A percentile compares a stretch with the other conserved stretches of the same genome.
phyloP scores from a whole-genome alignment of 2,888 invertebrate species.

The Anorthoa munda region DNA sequence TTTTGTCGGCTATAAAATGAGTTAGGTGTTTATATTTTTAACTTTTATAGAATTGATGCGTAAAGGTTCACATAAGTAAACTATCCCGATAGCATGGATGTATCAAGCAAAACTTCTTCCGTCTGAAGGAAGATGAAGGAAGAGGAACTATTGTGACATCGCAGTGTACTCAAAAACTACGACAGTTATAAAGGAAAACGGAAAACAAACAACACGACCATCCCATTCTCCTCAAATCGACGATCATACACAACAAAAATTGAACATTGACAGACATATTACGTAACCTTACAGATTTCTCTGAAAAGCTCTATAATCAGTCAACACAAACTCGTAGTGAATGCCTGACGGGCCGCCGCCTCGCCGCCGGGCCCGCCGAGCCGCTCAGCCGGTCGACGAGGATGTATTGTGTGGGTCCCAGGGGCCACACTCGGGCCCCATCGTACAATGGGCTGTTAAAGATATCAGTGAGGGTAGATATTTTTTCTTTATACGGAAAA shows the following conservation, averaged over 20 bases:
- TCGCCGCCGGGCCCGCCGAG: conserved; percentile 15
- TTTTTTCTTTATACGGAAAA: conserved; percentile 31
- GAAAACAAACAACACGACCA: not conserved
- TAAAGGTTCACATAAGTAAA: too few species aligned
- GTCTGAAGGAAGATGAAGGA: not conserved
- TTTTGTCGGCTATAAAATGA: not conserved
- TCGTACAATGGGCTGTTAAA: conserved; percentile 50
- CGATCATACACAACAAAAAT: conserved; percentile 22
- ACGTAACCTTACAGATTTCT: conserved; percentile 30
- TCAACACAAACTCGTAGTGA: conserved; percentile 56
- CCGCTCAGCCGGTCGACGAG: conserved; percentile 43
- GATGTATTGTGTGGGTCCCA: conserved; percentile 62
- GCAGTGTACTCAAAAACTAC: not conserved
- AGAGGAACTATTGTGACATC: not conserved
- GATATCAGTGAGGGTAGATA: conserved; percentile 45
- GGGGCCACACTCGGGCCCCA: conserved; percentile 54
- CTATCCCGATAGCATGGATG: not conserved
- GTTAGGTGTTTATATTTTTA: not conserved
- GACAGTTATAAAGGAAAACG: not conserved
- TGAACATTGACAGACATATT: conserved; percentile 39
- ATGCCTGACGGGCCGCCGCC: conserved; percentile 36
- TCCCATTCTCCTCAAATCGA: conserved; percentile 10
- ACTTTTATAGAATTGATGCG: too few species aligned
- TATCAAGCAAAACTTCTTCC: too few species aligned
- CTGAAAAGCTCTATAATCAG: conserved; percentile 58